Conservation (phyloP, 2,797 vertebrate species). For the Cuniculus paca region DNA sequence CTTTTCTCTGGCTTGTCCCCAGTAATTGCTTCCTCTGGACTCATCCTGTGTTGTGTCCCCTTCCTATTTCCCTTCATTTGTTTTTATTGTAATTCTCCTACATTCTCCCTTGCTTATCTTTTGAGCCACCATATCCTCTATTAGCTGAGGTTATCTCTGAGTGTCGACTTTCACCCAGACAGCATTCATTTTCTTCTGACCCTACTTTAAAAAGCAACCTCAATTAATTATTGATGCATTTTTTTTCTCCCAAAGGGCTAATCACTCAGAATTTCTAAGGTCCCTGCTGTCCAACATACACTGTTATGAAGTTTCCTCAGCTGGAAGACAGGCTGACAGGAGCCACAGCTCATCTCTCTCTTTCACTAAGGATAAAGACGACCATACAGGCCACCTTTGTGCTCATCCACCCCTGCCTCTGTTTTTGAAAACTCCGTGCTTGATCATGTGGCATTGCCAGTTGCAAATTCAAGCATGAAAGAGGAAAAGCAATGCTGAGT, state of each 20-base stretch:
- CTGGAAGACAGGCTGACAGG: constrained; percentile 83
- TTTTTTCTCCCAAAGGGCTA: constrained; percentile 78
- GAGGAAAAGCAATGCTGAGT: neutral
- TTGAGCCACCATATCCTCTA: constrained; percentile 14
- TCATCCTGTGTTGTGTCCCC: constrained; percentile 2
- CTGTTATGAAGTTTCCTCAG: constrained; percentile 76
- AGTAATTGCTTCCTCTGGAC: constrained; percentile 41
- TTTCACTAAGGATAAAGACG: neutral
- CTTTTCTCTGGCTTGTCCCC: constrained; percentile 62
- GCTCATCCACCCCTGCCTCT: neutral
- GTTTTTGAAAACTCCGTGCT: neutral
- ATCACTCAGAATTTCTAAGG: constrained; percentile 81
- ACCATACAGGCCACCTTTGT: neutral
- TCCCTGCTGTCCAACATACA: constrained; percentile 74
- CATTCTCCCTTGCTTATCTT: constrained; percentile 70
- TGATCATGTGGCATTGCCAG: neutral
- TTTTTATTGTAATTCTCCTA: constrained; percentile 67
- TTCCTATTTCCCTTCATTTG: constrained; percentile 69
- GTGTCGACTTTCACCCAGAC: constrained; percentile 71
- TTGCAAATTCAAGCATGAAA: neutral
- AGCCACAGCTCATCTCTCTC: constrained; percentile 7
- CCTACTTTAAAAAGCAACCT: constrained; percentile 81
- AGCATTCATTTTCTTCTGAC: constrained; percentile 84
- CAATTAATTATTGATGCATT: constrained; percentile 84
- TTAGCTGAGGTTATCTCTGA: constrained; percentile 78